Base-by-base conservation (phyloP, 37 sponge, comb jelly and placozoan species). In the Hormiphora californensis region DNA sequence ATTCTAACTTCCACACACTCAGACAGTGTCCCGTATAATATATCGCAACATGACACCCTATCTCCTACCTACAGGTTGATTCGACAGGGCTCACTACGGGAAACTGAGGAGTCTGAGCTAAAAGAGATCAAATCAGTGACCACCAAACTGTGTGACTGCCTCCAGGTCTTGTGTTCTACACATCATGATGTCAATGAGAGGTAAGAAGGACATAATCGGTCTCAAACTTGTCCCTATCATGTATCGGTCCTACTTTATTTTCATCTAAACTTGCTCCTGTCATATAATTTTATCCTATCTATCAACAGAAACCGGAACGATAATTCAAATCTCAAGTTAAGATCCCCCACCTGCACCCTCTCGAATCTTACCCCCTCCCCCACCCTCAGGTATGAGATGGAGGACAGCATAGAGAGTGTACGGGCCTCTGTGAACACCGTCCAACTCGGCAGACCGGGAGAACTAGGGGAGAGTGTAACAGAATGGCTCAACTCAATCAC, bases 131-230 rank as follows among this genome's bases (percentile, higher is more conserved):
- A 73, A 17, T 73, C 81, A 8, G 43, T 73, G 23, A 73, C 81
- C 27, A 73, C 35, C 27, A 73, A 73, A 46, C 38, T 73, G 44
- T 73, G 81, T 73, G 81, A 73, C 81, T 73, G 81, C 25, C 81
- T 73, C 44, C 81, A 73, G 43, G 81, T 73, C 3, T 30, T 73
- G 30, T 43, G 81, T 41, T 73, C 81, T 9, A 73, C 81, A 15
- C 81, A 73, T 46, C 21, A 43, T 40, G 81, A 73, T 40, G 81
- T 73, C 41, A 73, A 73, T 41, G 46, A 73, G 81, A 73, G 81
- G 81, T n/a, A n/a, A n/a, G n/a, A n/a, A n/a, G n/a, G n/a, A n/a
- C n/a, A n/a, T n/a, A n/a, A n/a, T n/a, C n/a, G n/a, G n/a, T n/a
- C n/a, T n/a, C n/a, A n/a, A n/a, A n/a, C n/a, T n/a, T n/a, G n/a